These are phyloP conservation scores for Thamnaconus septentrionalis DNA, from an alignment of 2,113 vertebrate species.

Conservation along the genomic window DNA sequence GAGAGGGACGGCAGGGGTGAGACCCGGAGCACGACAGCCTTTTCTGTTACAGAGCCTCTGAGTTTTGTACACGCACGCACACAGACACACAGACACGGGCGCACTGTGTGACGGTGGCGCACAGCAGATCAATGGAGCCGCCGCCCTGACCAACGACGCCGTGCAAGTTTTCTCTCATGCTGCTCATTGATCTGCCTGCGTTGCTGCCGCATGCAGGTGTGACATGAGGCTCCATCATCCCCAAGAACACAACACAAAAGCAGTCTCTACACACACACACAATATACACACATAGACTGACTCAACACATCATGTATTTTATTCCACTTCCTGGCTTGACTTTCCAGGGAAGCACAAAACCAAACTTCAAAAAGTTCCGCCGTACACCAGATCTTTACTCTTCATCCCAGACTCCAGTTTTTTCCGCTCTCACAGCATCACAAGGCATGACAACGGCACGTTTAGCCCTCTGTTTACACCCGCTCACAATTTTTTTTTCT, in stretches of 20 bases:
- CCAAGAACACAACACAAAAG: slow-evolving; percentile 12
- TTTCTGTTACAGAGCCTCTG: neutral
- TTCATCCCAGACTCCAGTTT: too few species aligned
- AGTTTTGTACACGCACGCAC: slow-evolving; percentile 6
- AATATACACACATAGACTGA: neutral
- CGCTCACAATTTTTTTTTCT: too few species aligned
- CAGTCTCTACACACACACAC: neutral
- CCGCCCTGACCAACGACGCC: slow-evolving; percentile 36
- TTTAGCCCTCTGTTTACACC: too few species aligned
- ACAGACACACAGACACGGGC: neutral
- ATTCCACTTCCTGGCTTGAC: neutral
- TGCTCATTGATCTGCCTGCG: slow-evolving; percentile 48
- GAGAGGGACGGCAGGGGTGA: neutral
- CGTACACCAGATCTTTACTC: too few species aligned
- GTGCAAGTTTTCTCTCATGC: slow-evolving; percentile 29
- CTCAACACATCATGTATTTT: too few species aligned
- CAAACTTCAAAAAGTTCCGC: neutral
- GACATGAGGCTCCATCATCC: slow-evolving; percentile 18
- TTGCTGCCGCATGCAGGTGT: slow-evolving; percentile 9
- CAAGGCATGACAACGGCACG: too few species aligned
- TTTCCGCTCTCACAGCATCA: too few species aligned
- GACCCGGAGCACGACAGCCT: slow-evolving; percentile 2
- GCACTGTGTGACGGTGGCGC: neutral
- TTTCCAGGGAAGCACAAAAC: neutral
- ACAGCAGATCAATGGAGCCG: slow-evolving; percentile 45